Evolutionary conservation across 2,797 vertebrate species (phyloP), one percentile per base, ranked within the genome.

Genomic region (Ispidina lecontei): DNA sequence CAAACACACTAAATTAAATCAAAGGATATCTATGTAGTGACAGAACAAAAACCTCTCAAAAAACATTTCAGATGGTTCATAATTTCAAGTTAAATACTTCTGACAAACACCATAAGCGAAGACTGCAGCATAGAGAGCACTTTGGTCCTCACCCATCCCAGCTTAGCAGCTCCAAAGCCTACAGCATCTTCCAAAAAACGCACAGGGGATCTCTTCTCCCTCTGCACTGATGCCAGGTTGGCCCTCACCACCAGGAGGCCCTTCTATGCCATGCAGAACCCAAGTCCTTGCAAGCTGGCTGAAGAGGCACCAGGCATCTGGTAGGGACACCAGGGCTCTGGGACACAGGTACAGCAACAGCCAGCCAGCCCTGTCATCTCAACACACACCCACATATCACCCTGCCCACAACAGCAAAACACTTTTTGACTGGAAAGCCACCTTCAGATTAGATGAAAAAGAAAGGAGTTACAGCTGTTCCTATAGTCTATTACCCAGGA

Each of bases 231-330:
- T 26, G 28, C 7, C 4, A 43, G 22, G 43, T 31, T 19, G 37
- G 20, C 29, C 51, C 15, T 41, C 9, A 3, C 25, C 2, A 0
- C 1, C 7, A 29, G 12, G 7, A 31, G 14, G 16, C 39, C 59
- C 26, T 12, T 25, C 29, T 3, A 1, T 4, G 2, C 39, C 12
- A 0, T 2, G 17, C 1, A 6, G 7, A 22, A 8, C 25, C 4
- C 1, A 29, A 58, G 67, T 25, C 47, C 47, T 25, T 49, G 25
- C 23, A 49, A 49, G 56, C 35, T 19, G 75, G n/a, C 26, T 16
- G n/a, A 29, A 26, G 65, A 16, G 39, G 52, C 46, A 31, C 28
- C 9, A 10, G 51, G 39, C 37, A 7, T 16, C 37, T 17, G 5
- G 5, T 28, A 20, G 44, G 39, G 21, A 35, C 2, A 0, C 25